These are phyloP conservation scores for Phortica variegata DNA, from an alignment of 1,140 invertebrate genomes.

Conservation along the genomic window DNA sequence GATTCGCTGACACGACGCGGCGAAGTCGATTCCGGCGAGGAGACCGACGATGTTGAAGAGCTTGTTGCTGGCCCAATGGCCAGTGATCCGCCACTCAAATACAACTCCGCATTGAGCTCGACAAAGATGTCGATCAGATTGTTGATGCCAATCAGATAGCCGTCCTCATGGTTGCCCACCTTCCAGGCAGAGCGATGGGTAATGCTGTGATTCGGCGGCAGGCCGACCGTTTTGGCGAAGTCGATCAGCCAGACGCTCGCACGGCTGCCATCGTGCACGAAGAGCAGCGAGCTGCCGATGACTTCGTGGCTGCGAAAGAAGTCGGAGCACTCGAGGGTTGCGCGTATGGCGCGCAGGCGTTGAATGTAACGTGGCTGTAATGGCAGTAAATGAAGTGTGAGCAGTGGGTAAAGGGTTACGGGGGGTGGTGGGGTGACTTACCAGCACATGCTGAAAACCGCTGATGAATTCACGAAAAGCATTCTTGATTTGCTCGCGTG, in stretches of 20 bases:
- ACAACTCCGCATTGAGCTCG: conserved; percentile 35
- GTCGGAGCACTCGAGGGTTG: conserved; percentile 76
- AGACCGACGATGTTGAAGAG: conserved; percentile 3
- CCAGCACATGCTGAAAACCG: conserved; percentile 74
- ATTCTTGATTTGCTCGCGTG: conserved; percentile 76
- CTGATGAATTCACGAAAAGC: conserved; percentile 82
- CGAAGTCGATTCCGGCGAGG: conserved; percentile 9
- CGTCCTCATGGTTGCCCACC: conserved; percentile 98
- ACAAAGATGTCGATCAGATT: conserved; percentile 89
- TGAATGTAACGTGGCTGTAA: conserved; percentile 81
- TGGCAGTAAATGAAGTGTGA: conserved; percentile 13
- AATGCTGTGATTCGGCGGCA: conserved; percentile 75
- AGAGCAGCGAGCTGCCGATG: conserved; percentile 94
- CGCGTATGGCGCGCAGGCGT: conserved; percentile 79
- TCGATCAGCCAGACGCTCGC: conserved; percentile 97
- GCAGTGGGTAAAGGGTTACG: neutral
- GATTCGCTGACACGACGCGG: conserved; percentile 10
- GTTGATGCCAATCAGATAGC: conserved; percentile 91
- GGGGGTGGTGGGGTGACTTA: conserved; percentile 58
- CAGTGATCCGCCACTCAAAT: neutral
- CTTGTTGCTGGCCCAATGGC: conserved; percentile 18
- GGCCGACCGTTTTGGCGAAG: conserved; percentile 90
- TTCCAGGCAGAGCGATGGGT: conserved; percentile 84
- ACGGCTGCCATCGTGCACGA: conserved; percentile 87
- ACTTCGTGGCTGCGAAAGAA: conserved; percentile 92